Conservation (phyloP, 1,140 invertebrate genomes). For the Achroia grisella region DNA sequence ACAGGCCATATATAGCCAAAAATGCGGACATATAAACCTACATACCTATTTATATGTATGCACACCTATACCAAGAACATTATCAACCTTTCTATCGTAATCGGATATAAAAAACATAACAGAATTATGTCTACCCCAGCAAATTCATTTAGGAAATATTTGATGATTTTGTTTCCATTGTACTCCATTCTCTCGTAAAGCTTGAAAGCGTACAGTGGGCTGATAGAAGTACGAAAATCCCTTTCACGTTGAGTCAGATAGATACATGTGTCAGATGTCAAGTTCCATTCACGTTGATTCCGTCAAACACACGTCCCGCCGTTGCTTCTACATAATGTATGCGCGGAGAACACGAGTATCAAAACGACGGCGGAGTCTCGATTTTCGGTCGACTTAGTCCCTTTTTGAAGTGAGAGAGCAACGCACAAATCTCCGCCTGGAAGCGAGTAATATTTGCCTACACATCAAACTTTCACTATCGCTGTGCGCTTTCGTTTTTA, state of each 20-base stretch:
- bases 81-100: too few relatives aligned
- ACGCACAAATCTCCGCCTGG: slow-evolving; percentile 68
- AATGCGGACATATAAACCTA: too few relatives aligned
- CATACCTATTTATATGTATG: too few relatives aligned
- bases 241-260: slow-evolving; percentile 33
- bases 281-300: slow-evolving; percentile 60
- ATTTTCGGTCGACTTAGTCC: slow-evolving; percentile 37
- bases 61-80: too few relatives aligned
- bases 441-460: slow-evolving; percentile 71
- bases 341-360: slow-evolving; percentile 33
- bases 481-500: slow-evolving; percentile 68
- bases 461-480: slow-evolving; percentile 74
- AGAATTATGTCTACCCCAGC: too few relatives aligned
- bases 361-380: slow-evolving; percentile 31
- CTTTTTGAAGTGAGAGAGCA: slow-evolving; percentile 50
- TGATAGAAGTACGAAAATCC: slow-evolving; percentile 18
- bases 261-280: slow-evolving; percentile 61
- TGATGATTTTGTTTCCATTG: not conserved
- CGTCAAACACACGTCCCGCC: slow-evolving; percentile 44
- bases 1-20: too few relatives aligned
- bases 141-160: not conserved
- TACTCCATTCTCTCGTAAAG: not conserved
- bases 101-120: too few relatives aligned
- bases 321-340: slow-evolving; percentile 58
- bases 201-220: not conserved